Evolutionary conservation across 1,140 invertebrate species (phyloP), one percentile per base, ranked within the genome.

Genomic region (Pomacea maculata): DNA sequence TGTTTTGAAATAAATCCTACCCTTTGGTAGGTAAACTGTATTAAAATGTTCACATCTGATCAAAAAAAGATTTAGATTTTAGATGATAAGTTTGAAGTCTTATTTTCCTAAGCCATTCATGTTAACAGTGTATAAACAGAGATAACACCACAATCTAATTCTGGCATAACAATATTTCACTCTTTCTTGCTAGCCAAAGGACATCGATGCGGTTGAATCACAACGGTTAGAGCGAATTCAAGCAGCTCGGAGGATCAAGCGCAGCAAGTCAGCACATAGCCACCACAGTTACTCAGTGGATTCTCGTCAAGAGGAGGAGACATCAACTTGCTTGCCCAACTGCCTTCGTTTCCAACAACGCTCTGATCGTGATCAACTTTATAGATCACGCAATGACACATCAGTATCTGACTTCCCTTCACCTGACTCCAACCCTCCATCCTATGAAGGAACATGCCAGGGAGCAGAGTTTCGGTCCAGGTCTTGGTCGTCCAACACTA

Each of bases 251-350:
- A 78, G 88, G 57, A 89, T 89, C 45, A 83, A 87, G 65, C 72
- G 88, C 25, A 86, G 85, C 75, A 89, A 87, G 75, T 88, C 88
- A 63, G 80, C 82, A 8, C 63, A 78, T 25, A 87, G 84, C 67
- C 85, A 83, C 12, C 79, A 78, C 72, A 80, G 83, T 73, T 83
- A 81, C 75, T 73, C 86, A 70, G 75, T 77, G 55, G 84, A 83
- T 54, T 83, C 82, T 14, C 63, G 79, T 76, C 75, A 76, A 73
- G 84, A 87, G 61, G 86, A 86, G 77, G 78, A 68, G 21, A 77
- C 78, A 71, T 84, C 85, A 79, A 84, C 87, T 84, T 89, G 88
- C 84, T 84, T 89, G 84, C 88, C 87, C 71, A 89, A 87, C 76
- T 87, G 88, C 77, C 86, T 88, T 80, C 86, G 86, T 77, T 85